A percentile compares a stretch with the other conserved stretches of the same genome.
These are phyloP conservation scores for Sisor rabdophorus DNA, from an alignment of 2,113 vertebrate genomes.

Conservation along the genomic window DNA sequence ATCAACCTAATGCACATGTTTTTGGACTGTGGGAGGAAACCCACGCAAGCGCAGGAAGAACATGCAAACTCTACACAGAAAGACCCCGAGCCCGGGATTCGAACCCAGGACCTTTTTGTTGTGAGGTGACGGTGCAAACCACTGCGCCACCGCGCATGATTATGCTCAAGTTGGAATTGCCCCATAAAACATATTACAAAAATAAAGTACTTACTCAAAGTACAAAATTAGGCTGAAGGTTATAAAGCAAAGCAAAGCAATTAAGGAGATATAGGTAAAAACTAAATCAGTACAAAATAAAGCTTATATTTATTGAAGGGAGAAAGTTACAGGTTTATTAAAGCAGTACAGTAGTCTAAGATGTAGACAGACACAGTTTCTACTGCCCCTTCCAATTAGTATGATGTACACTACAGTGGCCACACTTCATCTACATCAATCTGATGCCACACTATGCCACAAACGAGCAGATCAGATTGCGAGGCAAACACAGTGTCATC, in stretches of 20 bases:
- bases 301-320: slow-evolving; percentile 2
- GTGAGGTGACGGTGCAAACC: too few relatives aligned
- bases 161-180: not conserved
- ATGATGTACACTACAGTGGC: not conserved
- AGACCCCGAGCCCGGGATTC: too few relatives aligned
- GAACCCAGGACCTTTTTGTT: too few relatives aligned
- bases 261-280: not conserved
- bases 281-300: not conserved
- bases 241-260: not conserved
- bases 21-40: too few relatives aligned
- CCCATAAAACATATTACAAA: not conserved
- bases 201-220: not conserved
- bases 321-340: slow-evolving; percentile 3
- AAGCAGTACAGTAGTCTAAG: not conserved
- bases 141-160: too few relatives aligned
- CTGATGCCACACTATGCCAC: not conserved
- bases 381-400: slow-evolving; percentile 24
- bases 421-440: not conserved
- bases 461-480: not conserved
- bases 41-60: too few relatives aligned
- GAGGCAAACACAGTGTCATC: not conserved
- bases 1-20: too few relatives aligned
- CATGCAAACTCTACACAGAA: too few relatives aligned
- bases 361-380: not conserved
- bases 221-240: not conserved